These are phyloP conservation scores for Drosophila erecta DNA, from an alignment of 1,140 invertebrate genomes.

Conservation along the genomic window DNA sequence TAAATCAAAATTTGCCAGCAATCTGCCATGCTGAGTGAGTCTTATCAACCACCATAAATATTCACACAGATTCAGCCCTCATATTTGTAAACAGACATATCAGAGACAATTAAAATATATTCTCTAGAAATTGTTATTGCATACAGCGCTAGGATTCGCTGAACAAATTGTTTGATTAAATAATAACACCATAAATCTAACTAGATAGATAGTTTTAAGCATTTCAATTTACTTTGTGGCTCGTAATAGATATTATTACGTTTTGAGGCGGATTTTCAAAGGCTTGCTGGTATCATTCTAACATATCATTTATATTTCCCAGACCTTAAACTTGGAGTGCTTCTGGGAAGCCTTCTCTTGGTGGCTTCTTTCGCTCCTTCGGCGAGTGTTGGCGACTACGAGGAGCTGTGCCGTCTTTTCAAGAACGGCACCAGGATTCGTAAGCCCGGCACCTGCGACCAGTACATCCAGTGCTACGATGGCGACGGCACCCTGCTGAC, in stretches of 20 bases:
- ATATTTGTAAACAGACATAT: background rate
- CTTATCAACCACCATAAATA: constrained; percentile 1
- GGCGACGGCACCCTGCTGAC: constrained; percentile 15
- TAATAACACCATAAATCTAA: no score
- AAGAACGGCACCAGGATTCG: constrained; percentile 57
- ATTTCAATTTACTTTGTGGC: no score
- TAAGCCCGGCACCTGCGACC: constrained; percentile 61
- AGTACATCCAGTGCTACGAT: constrained; percentile 61
- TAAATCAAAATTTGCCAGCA: constrained; percentile 36
- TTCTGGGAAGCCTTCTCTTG: constrained; percentile 24
- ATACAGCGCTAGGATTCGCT: no score
- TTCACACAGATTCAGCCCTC: no score
- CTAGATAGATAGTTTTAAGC: no score
- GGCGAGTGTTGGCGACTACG: constrained; percentile 19
- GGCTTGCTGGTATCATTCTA: no score
- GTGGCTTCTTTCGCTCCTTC: constrained; percentile 5
- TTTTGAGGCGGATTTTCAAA: no score
- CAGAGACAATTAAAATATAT: background rate
- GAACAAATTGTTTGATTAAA: no score
- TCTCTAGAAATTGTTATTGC: no score
- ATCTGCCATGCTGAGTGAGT: constrained; percentile 38
- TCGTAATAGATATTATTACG: no score
- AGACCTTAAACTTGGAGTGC: constrained; percentile 13
- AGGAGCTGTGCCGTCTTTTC: constrained; percentile 64
- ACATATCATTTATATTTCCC: background rate